Base-by-base conservation (phyloP, 1,140 invertebrate genomes). In the Drosophila obscura region DNA sequence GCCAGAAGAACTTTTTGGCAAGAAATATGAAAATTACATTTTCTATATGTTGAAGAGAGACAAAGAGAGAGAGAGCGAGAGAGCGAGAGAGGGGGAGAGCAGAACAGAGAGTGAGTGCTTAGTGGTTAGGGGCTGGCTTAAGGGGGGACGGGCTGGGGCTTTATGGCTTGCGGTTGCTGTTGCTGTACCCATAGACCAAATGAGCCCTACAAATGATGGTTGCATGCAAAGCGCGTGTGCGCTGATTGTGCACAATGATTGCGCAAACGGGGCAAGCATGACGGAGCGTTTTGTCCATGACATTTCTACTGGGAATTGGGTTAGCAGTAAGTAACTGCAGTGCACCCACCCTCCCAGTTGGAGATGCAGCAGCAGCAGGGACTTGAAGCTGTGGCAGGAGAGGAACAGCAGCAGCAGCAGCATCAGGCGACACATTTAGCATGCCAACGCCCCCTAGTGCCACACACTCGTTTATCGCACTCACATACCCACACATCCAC, bases 181-280 rank as follows among this genome's bases (percentile, higher is more conserved):
- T 45, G 71, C 15, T 57, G 24, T 50, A 19, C 24, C 13, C 16
- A 7, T n/a, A 22, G 31, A 65, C 64, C 74, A 77, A 77, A 77
- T 77, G 74, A 77, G 74, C 74, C 64, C 57, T 69, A 55, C 73
- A 76, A 77, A 77, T 76, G 74, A 52, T 69, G 35, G 11, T 39
- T 39, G 74, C 74, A 77, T 69, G 74, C 74, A 52, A 83, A 64
- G 65, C 67, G 79, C 56, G 56, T 61, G 28, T 62, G 75, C 64
- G 60, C 72, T 80, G 72, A 79, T 78, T 82, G 63, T 77, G 78
- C 71, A 63, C 65, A 77, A 81, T 87, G 85, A 87, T 85, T 87
- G 82, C 66, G 59, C 46, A 53, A 73, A 69, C 66, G 46, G 67
- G 15, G 69, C 69, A 52, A 60, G 55, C 56, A 80, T 80, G 77